phyloP scores from a whole-genome alignment of 2,888 invertebrate genomes.

The Xestoiulus laeticollis region DNA sequence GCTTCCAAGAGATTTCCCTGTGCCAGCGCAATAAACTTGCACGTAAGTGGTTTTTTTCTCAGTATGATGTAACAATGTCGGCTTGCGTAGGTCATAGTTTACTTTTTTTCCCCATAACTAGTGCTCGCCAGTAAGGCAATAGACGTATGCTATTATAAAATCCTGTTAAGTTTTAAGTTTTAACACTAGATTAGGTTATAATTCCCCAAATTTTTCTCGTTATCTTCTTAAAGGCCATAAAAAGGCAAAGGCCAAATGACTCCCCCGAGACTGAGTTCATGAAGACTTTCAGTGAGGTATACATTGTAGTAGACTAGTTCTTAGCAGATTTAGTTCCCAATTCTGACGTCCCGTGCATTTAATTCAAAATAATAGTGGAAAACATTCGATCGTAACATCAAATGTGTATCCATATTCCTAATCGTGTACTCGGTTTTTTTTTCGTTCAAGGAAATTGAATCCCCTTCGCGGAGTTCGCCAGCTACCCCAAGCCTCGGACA shows the following conservation, averaged over 20 bases:
- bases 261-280: background rate
- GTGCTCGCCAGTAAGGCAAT: no score
- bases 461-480: slow-evolving; percentile 51
- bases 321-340: background rate
- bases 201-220: background rate
- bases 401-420: background rate
- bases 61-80: background rate
- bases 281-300: background rate
- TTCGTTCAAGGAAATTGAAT: slow-evolving; percentile 55
- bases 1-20: slow-evolving; percentile 53
- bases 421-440: background rate
- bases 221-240: background rate
- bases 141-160: no score
- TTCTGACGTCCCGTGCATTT: no score
- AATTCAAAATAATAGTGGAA: no score
- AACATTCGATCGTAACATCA: no score
- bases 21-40: slow-evolving; percentile 52
- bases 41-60: slow-evolving; percentile 48
- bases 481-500: slow-evolving; percentile 55
- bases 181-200: background rate
- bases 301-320: background rate
- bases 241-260: background rate
- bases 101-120: background rate
- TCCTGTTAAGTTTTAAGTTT: no score
- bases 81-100: background rate